Percentiles rank a stretch among this genome's conserved stretches.
phyloP scores from a whole-genome alignment of 1,140 invertebrate species.

The Matsumurasca onukii region DNA sequence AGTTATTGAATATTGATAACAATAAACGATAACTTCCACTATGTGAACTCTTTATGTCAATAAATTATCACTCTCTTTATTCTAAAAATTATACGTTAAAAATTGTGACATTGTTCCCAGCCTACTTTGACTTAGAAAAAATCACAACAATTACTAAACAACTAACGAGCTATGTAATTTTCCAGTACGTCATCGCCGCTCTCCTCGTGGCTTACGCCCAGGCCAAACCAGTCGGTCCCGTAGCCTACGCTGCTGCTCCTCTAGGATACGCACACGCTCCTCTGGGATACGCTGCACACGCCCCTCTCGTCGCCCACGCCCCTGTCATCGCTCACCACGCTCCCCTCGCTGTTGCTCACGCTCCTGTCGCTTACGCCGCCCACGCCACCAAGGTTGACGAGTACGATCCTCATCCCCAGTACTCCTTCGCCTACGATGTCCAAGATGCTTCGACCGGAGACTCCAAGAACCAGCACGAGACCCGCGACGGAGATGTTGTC shows the following conservation, averaged over 20 bases:
- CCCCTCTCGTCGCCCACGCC: constrained; percentile 47
- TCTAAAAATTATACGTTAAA: too few species aligned
- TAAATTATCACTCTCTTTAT: too few species aligned
- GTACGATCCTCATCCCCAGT: constrained; percentile 33
- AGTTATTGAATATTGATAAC: too few species aligned
- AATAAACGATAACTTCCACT: too few species aligned
- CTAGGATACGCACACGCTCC: constrained; percentile 19
- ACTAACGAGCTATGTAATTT: constrained; percentile 39
- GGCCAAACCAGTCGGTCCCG: constrained; percentile 44
- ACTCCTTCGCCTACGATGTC: constrained; percentile 24
- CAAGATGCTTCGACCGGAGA: constrained; percentile 28
- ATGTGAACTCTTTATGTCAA: too few species aligned
- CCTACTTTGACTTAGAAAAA: constrained; percentile 23
- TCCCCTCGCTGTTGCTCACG: constrained; percentile 20
- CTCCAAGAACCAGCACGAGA: constrained; percentile 23
- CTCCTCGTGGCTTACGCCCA: constrained; percentile 48
- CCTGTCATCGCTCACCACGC: constrained; percentile 24
- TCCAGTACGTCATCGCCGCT: constrained; percentile 50
- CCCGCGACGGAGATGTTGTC: constrained; percentile 23
- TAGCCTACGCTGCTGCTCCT: constrained; percentile 31
- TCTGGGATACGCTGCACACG: constrained; percentile 22
- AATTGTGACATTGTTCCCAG: too few species aligned
- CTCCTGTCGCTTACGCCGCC: constrained; percentile 17
- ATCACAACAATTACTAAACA: too few species aligned
- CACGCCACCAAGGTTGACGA: constrained; percentile 42